Evolutionary conservation across 2,113 vertebrate species (phyloP), one percentile per base, ranked within the genome.

Genomic region (Brienomyrus longianalis): DNA sequence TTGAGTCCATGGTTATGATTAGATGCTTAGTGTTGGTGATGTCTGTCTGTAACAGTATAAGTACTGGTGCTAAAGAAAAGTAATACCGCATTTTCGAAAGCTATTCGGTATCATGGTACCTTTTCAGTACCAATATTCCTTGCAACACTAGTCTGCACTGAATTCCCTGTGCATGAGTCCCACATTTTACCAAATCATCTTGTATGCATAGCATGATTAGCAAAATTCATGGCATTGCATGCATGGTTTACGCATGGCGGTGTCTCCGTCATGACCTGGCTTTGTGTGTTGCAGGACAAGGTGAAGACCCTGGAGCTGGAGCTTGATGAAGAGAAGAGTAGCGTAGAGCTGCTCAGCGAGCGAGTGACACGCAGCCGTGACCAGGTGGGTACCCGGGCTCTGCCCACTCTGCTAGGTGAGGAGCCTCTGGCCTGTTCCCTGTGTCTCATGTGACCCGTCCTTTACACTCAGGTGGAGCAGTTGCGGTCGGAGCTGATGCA

Each of bases 401-500:
- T 13, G 13, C n/a, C 35, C 27, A 39, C 45, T n/a, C 35, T 10
- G 21, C 43, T 83, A 43, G 27, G 19, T 21, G 51, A 59, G 31
- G 5, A 9, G 52, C 21, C 47, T 31, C 59, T 47, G n/a, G 21
- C 10, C 88, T 59, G 21, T 23, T 31, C 47, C 86, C 1, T 2
- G 1, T 19, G n/a, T 27, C 77, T 31, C 83, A 47, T 70, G 15
- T 8, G 11, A n/a, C 27, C 15, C 54, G 3, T 27, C 48, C 51
- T 86, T 74, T 59, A 45, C 45, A 87, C 88, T 88, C 91, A 99
- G 98, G 94, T 98, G 21, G 98, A 99, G 90, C 97, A 98, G 92
- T 94, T 99, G 15, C 96, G 98, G 2, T 94, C 97, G 0, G 98
- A 99, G 90, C 96, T 99, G 90, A 95, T 98, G 96, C 97, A 99